Conservation (phyloP, 2,797 vertebrate species). For the Sphenodon punctatus region DNA sequence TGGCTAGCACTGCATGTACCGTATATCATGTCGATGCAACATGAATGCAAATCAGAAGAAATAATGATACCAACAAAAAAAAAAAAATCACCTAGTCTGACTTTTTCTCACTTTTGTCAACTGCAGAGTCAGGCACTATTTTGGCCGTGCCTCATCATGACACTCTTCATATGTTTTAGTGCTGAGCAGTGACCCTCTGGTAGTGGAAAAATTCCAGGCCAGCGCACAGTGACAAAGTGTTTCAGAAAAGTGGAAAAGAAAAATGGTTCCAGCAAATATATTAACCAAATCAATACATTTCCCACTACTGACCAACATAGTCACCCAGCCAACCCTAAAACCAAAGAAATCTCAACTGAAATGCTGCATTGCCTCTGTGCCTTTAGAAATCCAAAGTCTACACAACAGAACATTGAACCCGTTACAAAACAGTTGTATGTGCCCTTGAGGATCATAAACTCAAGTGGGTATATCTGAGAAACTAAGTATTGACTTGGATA, state of each 20-base stretch:
- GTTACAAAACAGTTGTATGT: conserved; percentile 30
- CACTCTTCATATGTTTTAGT: conserved; percentile 10
- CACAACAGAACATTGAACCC: conserved; percentile 40
- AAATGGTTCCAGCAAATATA: conserved; percentile 54
- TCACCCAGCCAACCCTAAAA: conserved; percentile 36
- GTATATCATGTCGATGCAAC: background rate
- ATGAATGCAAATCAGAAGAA: background rate
- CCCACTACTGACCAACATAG: conserved; percentile 39
- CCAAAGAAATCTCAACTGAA: conserved; percentile 58
- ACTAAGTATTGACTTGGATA: conserved; percentile 14
- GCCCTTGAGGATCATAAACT: conserved; percentile 3
- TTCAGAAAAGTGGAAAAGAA: conserved; percentile 27
- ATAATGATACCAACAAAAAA: background rate
- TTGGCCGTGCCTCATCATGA: conserved; percentile 1
- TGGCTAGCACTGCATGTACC: background rate
- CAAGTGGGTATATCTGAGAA: conserved; percentile 43
- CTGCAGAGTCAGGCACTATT: background rate
- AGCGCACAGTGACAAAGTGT: conserved; percentile 22
- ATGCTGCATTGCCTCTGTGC: conserved; percentile 25
- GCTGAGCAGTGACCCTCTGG: background rate
- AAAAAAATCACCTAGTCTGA: background rate
- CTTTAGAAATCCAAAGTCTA: conserved; percentile 52
- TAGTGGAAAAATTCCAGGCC: conserved; percentile 46
- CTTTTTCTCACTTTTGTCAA: conserved; percentile 13
- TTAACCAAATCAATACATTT: conserved; percentile 67